phyloP scores from a whole-genome alignment of 2,113 vertebrate species.

The Leptosomus discolor region DNA sequence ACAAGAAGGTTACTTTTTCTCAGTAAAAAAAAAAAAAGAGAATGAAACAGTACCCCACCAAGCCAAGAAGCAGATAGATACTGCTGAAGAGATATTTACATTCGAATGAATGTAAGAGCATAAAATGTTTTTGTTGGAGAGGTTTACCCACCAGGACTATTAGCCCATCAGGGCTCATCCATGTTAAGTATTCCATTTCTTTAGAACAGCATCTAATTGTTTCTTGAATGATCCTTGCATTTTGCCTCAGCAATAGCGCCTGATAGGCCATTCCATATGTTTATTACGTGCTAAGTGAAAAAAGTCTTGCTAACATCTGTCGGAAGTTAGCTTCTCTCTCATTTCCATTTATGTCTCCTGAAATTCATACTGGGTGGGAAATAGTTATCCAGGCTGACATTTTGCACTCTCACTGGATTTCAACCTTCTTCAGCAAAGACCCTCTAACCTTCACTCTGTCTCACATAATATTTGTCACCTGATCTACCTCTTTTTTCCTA shows the following conservation, averaged over 20 bases:
- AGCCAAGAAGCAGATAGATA: not conserved
- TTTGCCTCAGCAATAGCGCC: slow-evolving; percentile 72
- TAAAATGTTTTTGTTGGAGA: slow-evolving; percentile 30
- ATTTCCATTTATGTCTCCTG: slow-evolving; percentile 60
- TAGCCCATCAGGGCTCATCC: slow-evolving; percentile 68
- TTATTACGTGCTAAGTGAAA: slow-evolving; percentile 67
- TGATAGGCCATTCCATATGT: slow-evolving; percentile 75
- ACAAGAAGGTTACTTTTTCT: not conserved
- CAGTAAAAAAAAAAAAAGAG: not conserved
- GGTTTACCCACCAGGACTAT: slow-evolving; percentile 63
- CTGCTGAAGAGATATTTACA: slow-evolving; percentile 43
- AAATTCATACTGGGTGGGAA: slow-evolving; percentile 51
- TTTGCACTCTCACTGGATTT: not conserved
- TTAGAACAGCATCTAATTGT: slow-evolving; percentile 67
- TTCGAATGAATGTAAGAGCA: slow-evolving; percentile 45
- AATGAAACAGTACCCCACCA: not conserved
- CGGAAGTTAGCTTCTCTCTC: slow-evolving; percentile 39
- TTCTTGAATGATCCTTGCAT: slow-evolving; percentile 72
- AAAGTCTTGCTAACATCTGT: slow-evolving; percentile 73
- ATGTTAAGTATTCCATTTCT: slow-evolving; percentile 73
- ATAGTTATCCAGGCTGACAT: not conserved
- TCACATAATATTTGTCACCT: not conserved
- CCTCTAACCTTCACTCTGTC: not conserved
- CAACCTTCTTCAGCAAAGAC: not conserved
- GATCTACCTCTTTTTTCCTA: not conserved